Base-by-base conservation (phyloP, 2,113 vertebrate genomes). In the Asarcornis scutulata region DNA sequence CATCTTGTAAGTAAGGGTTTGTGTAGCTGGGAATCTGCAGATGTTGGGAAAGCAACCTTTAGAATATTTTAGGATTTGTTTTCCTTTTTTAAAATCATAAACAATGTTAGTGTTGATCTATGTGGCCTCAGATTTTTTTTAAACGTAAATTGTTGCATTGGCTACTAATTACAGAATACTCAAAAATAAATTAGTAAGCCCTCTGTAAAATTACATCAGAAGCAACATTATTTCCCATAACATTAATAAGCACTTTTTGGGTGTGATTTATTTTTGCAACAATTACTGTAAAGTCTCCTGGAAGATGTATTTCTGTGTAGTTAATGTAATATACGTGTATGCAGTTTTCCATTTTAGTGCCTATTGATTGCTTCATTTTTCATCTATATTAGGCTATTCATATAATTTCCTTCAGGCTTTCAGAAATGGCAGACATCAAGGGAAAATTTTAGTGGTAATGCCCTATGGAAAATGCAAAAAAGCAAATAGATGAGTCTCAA, bases 301-400 rank as follows among this genome's bases (percentile, higher is more conserved):
- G 73, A 95, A 96, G 73, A 79, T 64, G 42, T 92, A 83, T 84
- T 94, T 96, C 88, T 91, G 69, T 96, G 74, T 95, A 86, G 92
- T 96, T 96, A 96, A 95, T 96, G 63, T 95, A 95, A 97, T 95
- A 95, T 91, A 96, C 90, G 91, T 83, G 83, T 94, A 89, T 93
- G 91, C 88, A 92, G 55, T 96, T 95, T 94, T 87, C 92, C 82
- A 85, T 96, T 96, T 96, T 94, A 93, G 91, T 87, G 84, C 91
- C 91, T 93, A 95, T 91, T 91, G 93, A 96, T 96, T 89, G 92
- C 92, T 95, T 96, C 92, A 94, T 96, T 95, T 96, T 96, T 96
- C 95, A 94, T 91, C 89, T 92, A 40, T 92, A 87, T 92, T 69
- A 89, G 77, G 50, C 93, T 93, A 83, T 96, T 96, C 86, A 94